Evolutionary conservation across 2,113 vertebrate species (phyloP), one percentile per base, ranked within the genome.

Genomic region (Pao palembangensis): DNA sequence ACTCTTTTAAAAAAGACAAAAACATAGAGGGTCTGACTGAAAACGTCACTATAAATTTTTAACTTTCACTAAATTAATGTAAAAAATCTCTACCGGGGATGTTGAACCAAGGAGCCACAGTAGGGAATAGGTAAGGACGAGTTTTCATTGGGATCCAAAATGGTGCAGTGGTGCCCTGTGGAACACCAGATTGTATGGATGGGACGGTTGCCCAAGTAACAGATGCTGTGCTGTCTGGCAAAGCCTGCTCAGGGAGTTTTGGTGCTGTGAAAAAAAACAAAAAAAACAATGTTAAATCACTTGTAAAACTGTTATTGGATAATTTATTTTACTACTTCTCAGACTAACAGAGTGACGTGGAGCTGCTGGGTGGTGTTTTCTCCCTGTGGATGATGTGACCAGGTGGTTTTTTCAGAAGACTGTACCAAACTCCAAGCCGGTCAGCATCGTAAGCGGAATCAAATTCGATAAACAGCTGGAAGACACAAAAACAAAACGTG

Each of bases 401-500:
- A 0, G 25, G 47, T 0, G 18, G 2, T 5, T 0, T 12, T 13
- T 64, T 68, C 19, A 68, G 53, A 47, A 83, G 59, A 21, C 76
- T 79, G 79, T 72, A 73, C 74, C 80, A 82, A 34, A 82, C 60
- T 14, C 82, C 82, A 0, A 86, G 34, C 2, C 68, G 64, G 61
- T 88, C 82, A 0, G 73, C 75, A 15, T 80, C 69, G 1, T 0
- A 0, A 8, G 0, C 0, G 0, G 49, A 20, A 8, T 31, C 5
- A 43, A 85, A 88, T 3, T 82, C 73, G 7, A 88, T 28, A 18
- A 75, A 88, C 1, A 79, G 61, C 86, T 88, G 56, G 0, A 61
- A 61, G 14, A 56, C 23, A 60, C 1, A 8, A 41, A 18, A 15
- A 31, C 6, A 18, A 51, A 0, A 20, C 12, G 13, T 0, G 17